Evolutionary conservation across 2,797 vertebrate species (phyloP).

Genomic region (Coranthus polyacanthus): DNA sequence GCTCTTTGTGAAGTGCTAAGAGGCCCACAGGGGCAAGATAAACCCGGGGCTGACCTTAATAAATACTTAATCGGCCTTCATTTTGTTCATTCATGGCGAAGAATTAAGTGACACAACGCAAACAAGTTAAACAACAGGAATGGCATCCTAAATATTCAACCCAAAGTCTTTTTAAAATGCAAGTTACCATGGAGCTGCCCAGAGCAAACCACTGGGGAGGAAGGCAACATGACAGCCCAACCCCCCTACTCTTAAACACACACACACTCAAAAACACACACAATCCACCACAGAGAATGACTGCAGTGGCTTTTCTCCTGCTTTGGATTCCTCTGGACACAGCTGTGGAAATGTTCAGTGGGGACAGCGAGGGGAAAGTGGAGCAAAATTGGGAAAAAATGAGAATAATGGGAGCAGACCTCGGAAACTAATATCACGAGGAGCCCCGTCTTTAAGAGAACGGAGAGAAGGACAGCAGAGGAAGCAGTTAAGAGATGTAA

Average conservation of each 20-base stretch:
- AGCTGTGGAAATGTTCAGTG: conserved; percentile 78
- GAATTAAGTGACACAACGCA: conserved; percentile 76
- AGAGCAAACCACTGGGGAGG: conserved; percentile 76
- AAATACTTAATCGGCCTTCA: conserved; percentile 78
- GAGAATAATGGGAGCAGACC: conserved; percentile 9
- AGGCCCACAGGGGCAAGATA: conserved; percentile 65
- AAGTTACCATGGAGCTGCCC: conserved; percentile 77
- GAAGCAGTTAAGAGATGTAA: conserved; percentile 21
- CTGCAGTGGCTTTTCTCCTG: conserved; percentile 62
- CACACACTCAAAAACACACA: conserved; percentile 33
- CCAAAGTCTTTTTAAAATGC: conserved; percentile 73
- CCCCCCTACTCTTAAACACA: conserved; percentile 37
- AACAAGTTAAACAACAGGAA: conserved; percentile 81
- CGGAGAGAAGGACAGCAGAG: conserved; percentile 2
- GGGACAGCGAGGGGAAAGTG: conserved; percentile 39
- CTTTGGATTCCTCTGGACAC: conserved; percentile 76
- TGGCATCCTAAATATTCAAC: conserved; percentile 80
- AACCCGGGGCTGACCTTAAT: conserved; percentile 75
- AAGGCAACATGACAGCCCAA: conserved; percentile 71
- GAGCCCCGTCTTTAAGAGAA: conserved; percentile 21
- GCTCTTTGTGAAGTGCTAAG: conserved; percentile 61
- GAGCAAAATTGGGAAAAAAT: conserved; percentile 47
- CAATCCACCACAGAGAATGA: conserved; percentile 40
- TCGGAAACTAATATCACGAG: conserved; percentile 52
- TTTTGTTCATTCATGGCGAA: conserved; percentile 74